Conservation (phyloP, 2,113 vertebrate genomes). For the Vidua macroura region DNA sequence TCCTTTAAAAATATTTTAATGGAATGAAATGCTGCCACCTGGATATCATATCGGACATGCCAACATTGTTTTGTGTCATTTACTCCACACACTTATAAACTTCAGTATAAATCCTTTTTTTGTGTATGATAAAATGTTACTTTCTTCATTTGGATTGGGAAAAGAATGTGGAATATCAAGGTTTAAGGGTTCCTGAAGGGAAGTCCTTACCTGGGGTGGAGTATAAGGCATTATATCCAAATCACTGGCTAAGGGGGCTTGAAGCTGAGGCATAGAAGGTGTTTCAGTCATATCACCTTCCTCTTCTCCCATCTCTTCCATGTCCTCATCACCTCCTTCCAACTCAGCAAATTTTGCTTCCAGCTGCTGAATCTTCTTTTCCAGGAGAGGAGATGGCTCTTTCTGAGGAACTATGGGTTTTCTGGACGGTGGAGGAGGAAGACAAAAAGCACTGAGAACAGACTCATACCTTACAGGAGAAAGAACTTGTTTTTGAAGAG, state of each 20-base stretch:
- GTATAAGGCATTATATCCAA: conserved; percentile 94
- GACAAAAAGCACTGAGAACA: not conserved
- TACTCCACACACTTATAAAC: not conserved
- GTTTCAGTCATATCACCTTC: conserved; percentile 88
- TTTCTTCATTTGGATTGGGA: not conserved
- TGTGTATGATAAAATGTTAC: not conserved
- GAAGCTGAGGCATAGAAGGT: conserved; percentile 86
- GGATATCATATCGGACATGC: not conserved
- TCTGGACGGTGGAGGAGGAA: conserved; percentile 66
- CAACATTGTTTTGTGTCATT: not conserved
- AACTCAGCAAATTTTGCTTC: conserved; percentile 98
- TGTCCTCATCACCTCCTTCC: conserved; percentile 91
- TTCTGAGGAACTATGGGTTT: conserved; percentile 98
- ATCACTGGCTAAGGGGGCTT: conserved; percentile 85
- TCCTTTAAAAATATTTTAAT: not conserved
- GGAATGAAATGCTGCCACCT: not conserved
- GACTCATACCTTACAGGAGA: not conserved
- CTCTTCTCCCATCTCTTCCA: conserved; percentile 95
- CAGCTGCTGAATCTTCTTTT: conserved; percentile 95
- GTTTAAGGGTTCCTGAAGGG: not conserved
- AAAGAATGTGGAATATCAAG: not conserved
- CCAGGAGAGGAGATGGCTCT: conserved; percentile 93
- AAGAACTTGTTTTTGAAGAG: not conserved
- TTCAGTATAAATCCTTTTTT: not conserved
- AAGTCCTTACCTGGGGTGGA: conserved; percentile 86